Evolutionary conservation across 2,797 vertebrate genomes (phyloP).

Genomic region (Octomys mimax): DNA sequence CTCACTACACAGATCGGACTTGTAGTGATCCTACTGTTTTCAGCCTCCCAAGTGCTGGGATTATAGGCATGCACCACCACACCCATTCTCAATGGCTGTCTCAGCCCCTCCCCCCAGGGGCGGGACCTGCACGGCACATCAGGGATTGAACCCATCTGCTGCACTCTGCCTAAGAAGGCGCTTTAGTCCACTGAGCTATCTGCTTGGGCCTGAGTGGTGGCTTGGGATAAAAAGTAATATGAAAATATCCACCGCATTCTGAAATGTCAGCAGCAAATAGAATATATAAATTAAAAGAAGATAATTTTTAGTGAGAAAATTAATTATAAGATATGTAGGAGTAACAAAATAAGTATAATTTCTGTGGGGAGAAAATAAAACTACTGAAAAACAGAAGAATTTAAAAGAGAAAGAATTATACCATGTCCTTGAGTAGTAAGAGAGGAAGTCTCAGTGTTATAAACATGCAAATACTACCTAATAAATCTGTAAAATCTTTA

Average conservation of each 20-base stretch:
- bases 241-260: constrained; percentile 37
- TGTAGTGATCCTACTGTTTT: too few relatives aligned
- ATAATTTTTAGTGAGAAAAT: constrained; percentile 32
- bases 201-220: background rate
- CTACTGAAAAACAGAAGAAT: constrained; percentile 37
- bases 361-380: background rate
- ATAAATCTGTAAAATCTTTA: constrained; percentile 13
- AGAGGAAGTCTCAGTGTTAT: background rate
- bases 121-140: too few relatives aligned
- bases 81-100: too few relatives aligned
- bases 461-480: background rate
- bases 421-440: background rate
- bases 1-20: too few relatives aligned
- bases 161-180: too few relatives aligned
- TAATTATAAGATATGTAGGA: constrained; percentile 23
- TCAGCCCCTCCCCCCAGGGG: too few relatives aligned
- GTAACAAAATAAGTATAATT: constrained; percentile 7
- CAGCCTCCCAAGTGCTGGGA: too few relatives aligned
- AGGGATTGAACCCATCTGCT: too few relatives aligned
- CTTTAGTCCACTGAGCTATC: too few relatives aligned
- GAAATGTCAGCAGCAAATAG: background rate
- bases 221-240: constrained; percentile 18
- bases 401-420: background rate
- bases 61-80: too few relatives aligned
- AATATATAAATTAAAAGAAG: constrained; percentile 38